Conservation (phyloP, 2,113 vertebrate species). For the Philantomba maxwellii region DNA sequence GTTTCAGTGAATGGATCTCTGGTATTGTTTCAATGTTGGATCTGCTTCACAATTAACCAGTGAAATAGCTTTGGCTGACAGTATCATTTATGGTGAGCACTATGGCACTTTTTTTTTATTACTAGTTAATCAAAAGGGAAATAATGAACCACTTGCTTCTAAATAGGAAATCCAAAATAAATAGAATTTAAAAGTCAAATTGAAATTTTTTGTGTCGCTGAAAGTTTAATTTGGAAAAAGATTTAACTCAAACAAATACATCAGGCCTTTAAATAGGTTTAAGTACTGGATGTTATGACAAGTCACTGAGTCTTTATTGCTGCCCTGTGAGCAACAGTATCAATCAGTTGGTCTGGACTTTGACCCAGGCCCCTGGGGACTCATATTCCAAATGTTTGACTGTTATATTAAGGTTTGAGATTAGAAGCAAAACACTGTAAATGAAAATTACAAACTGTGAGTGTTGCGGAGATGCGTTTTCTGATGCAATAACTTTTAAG, state of each 20-base stretch:
- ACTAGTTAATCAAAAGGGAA: not conserved
- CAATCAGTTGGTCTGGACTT: conserved; percentile 42
- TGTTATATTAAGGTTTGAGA: not conserved
- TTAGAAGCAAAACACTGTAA: conserved; percentile 32
- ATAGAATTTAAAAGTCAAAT: not conserved
- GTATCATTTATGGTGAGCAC: not conserved
- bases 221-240: conserved; percentile 20
- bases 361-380: not conserved
- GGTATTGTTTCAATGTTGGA: not conserved
- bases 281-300: conserved; percentile 13
- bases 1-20: not conserved
- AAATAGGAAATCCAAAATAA: conserved; percentile 16
- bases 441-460: not conserved
- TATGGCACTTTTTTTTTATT: not conserved
- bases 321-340: not conserved
- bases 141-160: not conserved
- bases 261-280: not conserved
- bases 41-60: not conserved
- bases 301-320: conserved; percentile 28
- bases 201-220: not conserved
- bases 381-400: not conserved
- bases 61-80: not conserved
- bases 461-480: not conserved
- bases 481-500: not conserved
- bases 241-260: conserved; percentile 43